Evolutionary conservation across 2,113 vertebrate genomes (phyloP).

Genomic region (Paradisaea rubra): DNA sequence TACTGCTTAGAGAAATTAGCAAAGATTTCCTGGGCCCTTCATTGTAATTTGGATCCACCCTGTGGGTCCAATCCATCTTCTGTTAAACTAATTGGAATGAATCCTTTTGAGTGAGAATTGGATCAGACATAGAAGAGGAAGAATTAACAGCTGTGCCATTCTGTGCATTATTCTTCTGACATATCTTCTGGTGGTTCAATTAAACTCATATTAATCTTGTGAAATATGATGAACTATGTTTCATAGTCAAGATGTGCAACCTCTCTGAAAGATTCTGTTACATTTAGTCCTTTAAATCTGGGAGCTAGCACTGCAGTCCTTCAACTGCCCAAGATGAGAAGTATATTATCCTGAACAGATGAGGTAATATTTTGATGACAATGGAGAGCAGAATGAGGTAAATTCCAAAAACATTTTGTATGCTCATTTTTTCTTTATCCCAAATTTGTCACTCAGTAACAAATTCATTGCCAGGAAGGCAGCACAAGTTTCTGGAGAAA

Average conservation of each 20-base stretch:
- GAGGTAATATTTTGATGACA: background rate
- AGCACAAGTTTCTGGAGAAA: background rate
- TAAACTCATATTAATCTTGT: background rate
- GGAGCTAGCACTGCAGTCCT: background rate
- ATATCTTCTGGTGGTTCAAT: background rate
- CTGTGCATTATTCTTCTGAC: background rate
- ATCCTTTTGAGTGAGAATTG: background rate
- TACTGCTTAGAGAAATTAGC: background rate
- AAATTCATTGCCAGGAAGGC: background rate
- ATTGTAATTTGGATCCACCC: background rate
- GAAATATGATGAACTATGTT: background rate
- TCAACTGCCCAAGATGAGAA: background rate
- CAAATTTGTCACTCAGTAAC: background rate
- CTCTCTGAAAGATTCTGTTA: background rate
- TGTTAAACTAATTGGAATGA: conserved; percentile 13
- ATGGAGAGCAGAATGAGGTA: background rate
- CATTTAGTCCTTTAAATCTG: background rate
- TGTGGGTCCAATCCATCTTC: background rate
- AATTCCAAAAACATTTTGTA: background rate
- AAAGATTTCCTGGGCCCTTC: background rate
- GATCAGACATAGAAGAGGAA: background rate
- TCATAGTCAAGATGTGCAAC: background rate
- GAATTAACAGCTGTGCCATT: background rate
- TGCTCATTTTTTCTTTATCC: background rate
- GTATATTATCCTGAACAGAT: background rate